phyloP scores from a whole-genome alignment of 2,113 vertebrate genomes.

The Mormyrus iriodes region DNA sequence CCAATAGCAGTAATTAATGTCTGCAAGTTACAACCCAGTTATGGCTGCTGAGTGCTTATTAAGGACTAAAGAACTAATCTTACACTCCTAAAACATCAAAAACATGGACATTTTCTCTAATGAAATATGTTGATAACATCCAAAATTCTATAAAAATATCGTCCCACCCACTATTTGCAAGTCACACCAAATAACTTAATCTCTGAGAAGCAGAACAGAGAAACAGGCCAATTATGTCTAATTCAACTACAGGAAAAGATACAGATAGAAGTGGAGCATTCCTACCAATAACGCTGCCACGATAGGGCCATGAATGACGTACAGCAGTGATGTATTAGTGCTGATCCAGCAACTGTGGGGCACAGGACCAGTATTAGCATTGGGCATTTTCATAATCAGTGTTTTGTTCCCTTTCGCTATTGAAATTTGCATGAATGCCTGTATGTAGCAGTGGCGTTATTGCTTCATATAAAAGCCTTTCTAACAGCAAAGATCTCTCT shows the following conservation, averaged over 20 bases:
- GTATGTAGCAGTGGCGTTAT: neutral
- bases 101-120: neutral
- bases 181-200: neutral
- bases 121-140: neutral
- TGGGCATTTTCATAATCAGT: neutral
- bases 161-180: neutral
- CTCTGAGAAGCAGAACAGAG: constrained; percentile 17
- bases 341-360: constrained; percentile 89
- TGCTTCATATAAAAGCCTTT: neutral
- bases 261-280: neutral
- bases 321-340: constrained; percentile 90
- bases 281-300: constrained; percentile 89
- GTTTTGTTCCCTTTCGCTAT: neutral
- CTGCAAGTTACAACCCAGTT: neutral
- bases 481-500: neutral
- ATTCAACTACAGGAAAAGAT: neutral
- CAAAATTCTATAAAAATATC: neutral
- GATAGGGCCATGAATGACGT: constrained; percentile 95
- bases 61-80: neutral
- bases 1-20: neutral
- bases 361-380: constrained; percentile 5
- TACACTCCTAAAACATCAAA: neutral
- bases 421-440: neutral
- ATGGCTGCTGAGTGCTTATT: neutral
- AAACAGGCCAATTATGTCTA: constrained; percentile 10